phyloP scores from a whole-genome alignment of 2,113 vertebrate genomes.

The Felis catus region DNA sequence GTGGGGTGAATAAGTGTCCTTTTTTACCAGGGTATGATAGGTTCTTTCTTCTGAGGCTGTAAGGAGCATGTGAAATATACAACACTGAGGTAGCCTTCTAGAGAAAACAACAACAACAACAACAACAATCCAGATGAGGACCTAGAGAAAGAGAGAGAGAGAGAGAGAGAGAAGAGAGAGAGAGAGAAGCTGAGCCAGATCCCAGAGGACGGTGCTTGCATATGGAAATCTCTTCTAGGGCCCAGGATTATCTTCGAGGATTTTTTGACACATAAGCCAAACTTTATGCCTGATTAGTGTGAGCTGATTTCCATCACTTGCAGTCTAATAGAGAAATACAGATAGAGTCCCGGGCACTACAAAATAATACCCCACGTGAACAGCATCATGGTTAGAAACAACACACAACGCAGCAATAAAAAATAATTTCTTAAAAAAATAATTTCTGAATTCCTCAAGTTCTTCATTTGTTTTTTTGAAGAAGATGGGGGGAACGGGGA shows the following conservation, averaged over 20 bases:
- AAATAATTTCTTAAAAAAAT: slow-evolving; percentile 6
- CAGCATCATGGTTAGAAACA: background rate
- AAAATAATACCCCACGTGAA: background rate
- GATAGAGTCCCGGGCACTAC: background rate
- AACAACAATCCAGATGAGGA: background rate
- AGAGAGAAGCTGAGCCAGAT: background rate
- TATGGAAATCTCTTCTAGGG: background rate
- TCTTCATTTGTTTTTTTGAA: slow-evolving; percentile 18
- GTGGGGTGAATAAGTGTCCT: background rate
- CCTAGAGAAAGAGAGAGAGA: background rate
- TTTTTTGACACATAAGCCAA: background rate
- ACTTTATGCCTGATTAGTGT: background rate
- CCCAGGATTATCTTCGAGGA: background rate
- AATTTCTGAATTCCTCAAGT: background rate
- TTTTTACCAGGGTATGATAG: background rate
- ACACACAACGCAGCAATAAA: background rate
- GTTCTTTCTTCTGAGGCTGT: background rate
- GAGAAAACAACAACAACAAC: background rate
- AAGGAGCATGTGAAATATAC: background rate
- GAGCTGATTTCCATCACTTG: slow-evolving; percentile 8
- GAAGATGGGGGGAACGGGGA: background rate
- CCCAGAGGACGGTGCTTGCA: background rate
- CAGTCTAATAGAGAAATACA: background rate
- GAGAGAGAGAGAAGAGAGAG: background rate
- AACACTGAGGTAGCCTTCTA: background rate